phyloP scores from a whole-genome alignment of 2,797 vertebrate species.

The Helicolenus hilgendorfi region DNA sequence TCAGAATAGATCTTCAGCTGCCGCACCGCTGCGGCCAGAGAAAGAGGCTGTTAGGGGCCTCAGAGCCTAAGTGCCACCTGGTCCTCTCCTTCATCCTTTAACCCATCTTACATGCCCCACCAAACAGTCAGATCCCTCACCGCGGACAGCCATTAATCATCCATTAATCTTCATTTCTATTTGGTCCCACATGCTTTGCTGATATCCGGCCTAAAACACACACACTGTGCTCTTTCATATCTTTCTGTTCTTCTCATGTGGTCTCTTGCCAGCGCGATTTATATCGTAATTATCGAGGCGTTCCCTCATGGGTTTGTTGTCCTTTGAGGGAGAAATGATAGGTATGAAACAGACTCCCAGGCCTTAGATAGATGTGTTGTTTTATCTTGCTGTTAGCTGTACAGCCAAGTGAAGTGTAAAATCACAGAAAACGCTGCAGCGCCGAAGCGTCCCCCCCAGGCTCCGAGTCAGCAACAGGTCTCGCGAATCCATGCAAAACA shows the following conservation, averaged over 20 bases:
- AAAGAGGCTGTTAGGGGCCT: conserved; percentile 29
- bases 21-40: conserved; percentile 7
- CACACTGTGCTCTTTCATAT: conserved; percentile 21
- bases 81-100: conserved; percentile 68
- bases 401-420: conserved; percentile 77
- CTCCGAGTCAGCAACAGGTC: conserved; percentile 69
- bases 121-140: conserved; percentile 61
- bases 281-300: conserved; percentile 71
- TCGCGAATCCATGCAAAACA: conserved; percentile 65
- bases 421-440: conserved; percentile 54
- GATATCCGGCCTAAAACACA: conserved; percentile 52
- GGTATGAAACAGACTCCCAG: conserved; percentile 57
- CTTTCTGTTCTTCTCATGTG: conserved; percentile 19
- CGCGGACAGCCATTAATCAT: conserved; percentile 67
- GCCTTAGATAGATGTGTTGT: conserved; percentile 66
- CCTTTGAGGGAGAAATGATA: conserved; percentile 65
- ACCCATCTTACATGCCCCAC: conserved; percentile 58
- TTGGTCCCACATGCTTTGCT: conserved; percentile 48
- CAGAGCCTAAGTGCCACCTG: conserved; percentile 58
- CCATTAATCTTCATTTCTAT: conserved; percentile 74
- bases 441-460: conserved; percentile 30
- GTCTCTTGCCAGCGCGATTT: conserved; percentile 42
- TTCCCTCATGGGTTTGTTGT: conserved; percentile 58
- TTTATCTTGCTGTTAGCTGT: conserved; percentile 72
- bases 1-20: conserved; percentile 46